Evolutionary conservation across 2,888 invertebrate species (phyloP), one percentile per base, ranked within the genome.

Genomic region (Chesias legatella): DNA sequence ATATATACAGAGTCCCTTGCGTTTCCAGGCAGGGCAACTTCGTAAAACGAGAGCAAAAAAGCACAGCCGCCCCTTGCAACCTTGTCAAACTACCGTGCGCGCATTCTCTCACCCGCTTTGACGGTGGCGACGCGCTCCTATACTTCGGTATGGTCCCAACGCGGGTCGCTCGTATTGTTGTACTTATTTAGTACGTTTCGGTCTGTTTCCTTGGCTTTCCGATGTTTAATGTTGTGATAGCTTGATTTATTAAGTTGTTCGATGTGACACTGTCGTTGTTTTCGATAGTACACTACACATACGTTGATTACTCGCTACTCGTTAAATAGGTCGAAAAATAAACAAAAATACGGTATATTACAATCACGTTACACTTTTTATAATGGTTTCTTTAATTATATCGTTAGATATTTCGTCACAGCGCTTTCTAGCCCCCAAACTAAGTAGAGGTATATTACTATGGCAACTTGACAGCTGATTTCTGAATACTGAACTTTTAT

Each of bases 131-230:
- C 43, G 48, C 46, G 54, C 49, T 51, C 55, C 58, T 59, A 59
- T 53, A 58, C 48, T 53, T 64, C 60, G 82, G 79, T 73, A 84
- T 72, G 75, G 79, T 79, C 59, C 58, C 60, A 71, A 58, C 60
- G 53, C 57, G 58, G 49, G 35, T 33, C 13, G 39, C 48, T 57
- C 63, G 63, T 70, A 70, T 66, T 54, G 63, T 69, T 63, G 67
- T 67, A 79, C n/a, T 76, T 81, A 80, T 80, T 80, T 83, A 77
- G 82, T 77, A 67, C 79, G 76, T 63, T 71, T 66, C 70, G 71
- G 68, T 75, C 70, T 64, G 72, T 68, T 77, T 66, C 64, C 67
- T 63, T 60, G 48, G 54, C 65, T 72, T 70, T 72, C 61, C 63
- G 68, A 71, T 72, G 64, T 58, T 60, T 58, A 49, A 59, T 57